Base-by-base conservation (phyloP, 2,888 invertebrate genomes). In the Rotaria macrura region DNA sequence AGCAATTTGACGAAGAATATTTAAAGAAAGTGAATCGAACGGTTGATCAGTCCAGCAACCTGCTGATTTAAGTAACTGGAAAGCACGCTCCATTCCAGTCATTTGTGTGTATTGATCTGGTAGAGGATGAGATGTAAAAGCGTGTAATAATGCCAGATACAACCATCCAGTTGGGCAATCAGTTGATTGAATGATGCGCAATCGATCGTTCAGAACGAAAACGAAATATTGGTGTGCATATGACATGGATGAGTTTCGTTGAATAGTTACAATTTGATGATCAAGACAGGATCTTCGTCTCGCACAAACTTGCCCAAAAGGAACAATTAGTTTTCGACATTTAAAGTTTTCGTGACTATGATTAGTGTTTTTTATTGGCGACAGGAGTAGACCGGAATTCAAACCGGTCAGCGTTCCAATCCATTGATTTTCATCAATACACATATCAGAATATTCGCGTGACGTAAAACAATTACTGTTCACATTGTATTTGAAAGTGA, bases 11-110 rank as follows among this genome's bases (percentile, higher is more conserved):
- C 20, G 43, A 74, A 74, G 74, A 74, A 74, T 74, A 40, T 74
- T 40, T 7, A 43, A 14, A 25, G 74, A 74, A 25, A 74, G 43
- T 40, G 74, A 7, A 74, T 74, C 74, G 38, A 25, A 74, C 20
- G 74, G 74, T 25, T 74, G 74, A 74, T 74, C 25, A 10, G 74
- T 43, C 74, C 74, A 74, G 25, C 74, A 74, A 43, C 74, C 74
- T 2, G 74, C 74, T 1, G 74, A 74, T 40, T 74, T 74, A 3
- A 74, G 40, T 2, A 74, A 74, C 43, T 74, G 74, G 25, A 74
- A 74, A 25, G 74, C 43, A 25, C 74, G 74, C 29, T 74, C 74
- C 74, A 74, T 74, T 38, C 74, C 74, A 40, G 43, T 74, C 74
- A 74, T 74, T 0, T 29, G 40, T 23, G 74, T 74, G 43, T 74